Evolutionary conservation across 2,797 vertebrate species (phyloP).

Genomic region (Pseudomugil gertrudae): DNA sequence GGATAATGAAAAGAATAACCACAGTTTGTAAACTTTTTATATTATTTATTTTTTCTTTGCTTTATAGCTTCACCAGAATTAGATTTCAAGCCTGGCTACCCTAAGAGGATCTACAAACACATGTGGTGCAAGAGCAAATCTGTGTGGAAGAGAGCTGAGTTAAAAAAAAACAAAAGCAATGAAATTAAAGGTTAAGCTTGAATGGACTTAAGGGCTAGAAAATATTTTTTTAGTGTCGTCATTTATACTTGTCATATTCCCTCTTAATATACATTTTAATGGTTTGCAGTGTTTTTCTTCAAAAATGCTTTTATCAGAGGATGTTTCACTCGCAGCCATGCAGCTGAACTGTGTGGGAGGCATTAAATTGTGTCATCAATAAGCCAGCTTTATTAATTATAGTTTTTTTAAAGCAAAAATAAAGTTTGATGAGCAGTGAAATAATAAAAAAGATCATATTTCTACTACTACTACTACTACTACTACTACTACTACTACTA

Average conservation of each 20-base stretch:
- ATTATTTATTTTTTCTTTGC: slow-evolving; percentile 37
- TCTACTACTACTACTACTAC: too few relatives aligned
- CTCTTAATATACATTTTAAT: slow-evolving; percentile 61
- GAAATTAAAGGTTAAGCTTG: slow-evolving; percentile 69
- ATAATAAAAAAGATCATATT: background rate
- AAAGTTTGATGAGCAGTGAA: background rate
- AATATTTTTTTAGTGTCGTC: slow-evolving; percentile 53
- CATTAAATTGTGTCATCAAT: slow-evolving; percentile 37
- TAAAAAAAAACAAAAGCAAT: slow-evolving; percentile 42
- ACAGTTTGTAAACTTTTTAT: slow-evolving; percentile 59
- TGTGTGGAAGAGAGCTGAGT: slow-evolving; percentile 49
- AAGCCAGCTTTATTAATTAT: slow-evolving; percentile 60
- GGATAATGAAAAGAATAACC: slow-evolving; percentile 61
- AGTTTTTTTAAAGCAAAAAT: slow-evolving; percentile 32
- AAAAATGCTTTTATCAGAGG: slow-evolving; percentile 39
- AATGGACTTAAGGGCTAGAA: slow-evolving; percentile 56
- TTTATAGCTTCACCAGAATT: slow-evolving; percentile 76
- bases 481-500: too few relatives aligned
- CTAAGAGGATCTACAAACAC: slow-evolving; percentile 74
- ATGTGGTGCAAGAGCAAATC: slow-evolving; percentile 67
- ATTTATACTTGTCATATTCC: slow-evolving; percentile 52
- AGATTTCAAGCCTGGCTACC: slow-evolving; percentile 77
- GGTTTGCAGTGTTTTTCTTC: slow-evolving; percentile 41
- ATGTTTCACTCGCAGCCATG: slow-evolving; percentile 31
- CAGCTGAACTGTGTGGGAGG: slow-evolving; percentile 41